Evolutionary conservation across 2,888 invertebrate species (phyloP), one percentile per base, ranked within the genome.

Genomic region (Herminia tarsipennalis): DNA sequence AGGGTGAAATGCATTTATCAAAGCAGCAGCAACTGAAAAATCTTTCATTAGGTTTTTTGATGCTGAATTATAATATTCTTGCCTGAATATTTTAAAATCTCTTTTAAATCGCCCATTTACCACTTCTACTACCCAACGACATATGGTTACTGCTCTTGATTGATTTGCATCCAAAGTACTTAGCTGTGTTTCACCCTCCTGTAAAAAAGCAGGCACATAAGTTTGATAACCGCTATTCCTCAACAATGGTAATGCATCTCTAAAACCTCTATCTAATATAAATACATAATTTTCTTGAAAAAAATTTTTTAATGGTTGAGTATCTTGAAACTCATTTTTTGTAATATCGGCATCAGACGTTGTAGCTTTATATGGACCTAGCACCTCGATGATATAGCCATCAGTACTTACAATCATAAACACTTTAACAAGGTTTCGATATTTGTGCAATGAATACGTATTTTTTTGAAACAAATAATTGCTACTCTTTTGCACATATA

Each of bases 301-400:
- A 30, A 5, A 30, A 13, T 17, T 8, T 30, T 8, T 12, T 14
- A 18, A 30, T 8, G 17, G 18, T 30, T 14, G 13, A 14, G 8
- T 12, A 29, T 30, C 18, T 18, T 18, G 21, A 35, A 24, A 35
- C 8, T 30, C 30, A 30, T 33, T 28, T 42, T 4, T 18, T 20
- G 20, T 18, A 4, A 18, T 40, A 17, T 22, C 33, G 6, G 50
- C 37, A 40, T 50, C 44, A 14, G 40, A 38, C 12, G 27, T 33
- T 12, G 27, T 40, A 13, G 50, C 50, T 8, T 34, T 29, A 33
- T 30, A 50, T n/a, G 50, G 45, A 10, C 44, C 44, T 9, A 34
- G 21, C 8, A 36, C 40, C 29, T 50, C 40, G 25, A 44, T 12
- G 9, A 50, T 39, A 21, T 51, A 42, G 1, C 46, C 51, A 39